phyloP scores from a whole-genome alignment of 2,113 vertebrate species.

The Cyprinus carpio region DNA sequence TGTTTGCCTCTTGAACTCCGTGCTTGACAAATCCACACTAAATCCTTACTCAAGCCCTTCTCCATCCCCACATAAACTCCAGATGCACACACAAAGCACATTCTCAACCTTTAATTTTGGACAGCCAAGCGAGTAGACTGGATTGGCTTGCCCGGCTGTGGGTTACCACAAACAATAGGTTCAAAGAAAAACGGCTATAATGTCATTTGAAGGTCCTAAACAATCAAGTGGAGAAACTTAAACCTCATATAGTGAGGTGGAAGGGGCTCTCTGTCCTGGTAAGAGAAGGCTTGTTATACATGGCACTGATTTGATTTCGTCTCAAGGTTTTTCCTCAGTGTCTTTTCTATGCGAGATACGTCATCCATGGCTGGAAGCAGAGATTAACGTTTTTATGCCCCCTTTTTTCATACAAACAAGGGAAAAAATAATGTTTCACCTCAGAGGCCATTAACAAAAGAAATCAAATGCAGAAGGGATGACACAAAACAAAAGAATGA shows the following conservation, averaged over 20 bases:
- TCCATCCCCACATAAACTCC: slow-evolving; percentile 26
- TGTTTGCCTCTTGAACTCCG: slow-evolving; percentile 11
- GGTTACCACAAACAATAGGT: slow-evolving; percentile 28
- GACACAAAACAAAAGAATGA: not conserved
- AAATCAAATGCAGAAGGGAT: slow-evolving; percentile 35
- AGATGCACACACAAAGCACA: slow-evolving; percentile 30
- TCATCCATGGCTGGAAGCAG: slow-evolving; percentile 62
- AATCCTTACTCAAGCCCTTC: slow-evolving; percentile 19
- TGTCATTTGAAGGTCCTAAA: slow-evolving; percentile 16
- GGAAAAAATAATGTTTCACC: slow-evolving; percentile 44
- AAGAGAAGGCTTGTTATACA: slow-evolving; percentile 30
- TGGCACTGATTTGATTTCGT: slow-evolving; percentile 22
- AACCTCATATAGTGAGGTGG: not conserved
- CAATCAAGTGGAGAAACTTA: not conserved
- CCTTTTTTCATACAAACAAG: slow-evolving; percentile 44
- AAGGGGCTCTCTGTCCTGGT: not conserved
- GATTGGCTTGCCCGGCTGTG: not conserved
- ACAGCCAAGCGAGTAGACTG: not conserved
- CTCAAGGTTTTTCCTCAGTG: slow-evolving; percentile 9
- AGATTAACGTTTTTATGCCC: slow-evolving; percentile 42
- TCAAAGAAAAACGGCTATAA: not conserved
- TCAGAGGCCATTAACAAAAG: slow-evolving; percentile 54
- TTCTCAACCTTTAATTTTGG: slow-evolving; percentile 33
- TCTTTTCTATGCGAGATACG: not conserved
- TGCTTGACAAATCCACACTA: slow-evolving; percentile 34